Conservation (phyloP, 1,140 invertebrate species). For the Leptoteleia sp. region DNA sequence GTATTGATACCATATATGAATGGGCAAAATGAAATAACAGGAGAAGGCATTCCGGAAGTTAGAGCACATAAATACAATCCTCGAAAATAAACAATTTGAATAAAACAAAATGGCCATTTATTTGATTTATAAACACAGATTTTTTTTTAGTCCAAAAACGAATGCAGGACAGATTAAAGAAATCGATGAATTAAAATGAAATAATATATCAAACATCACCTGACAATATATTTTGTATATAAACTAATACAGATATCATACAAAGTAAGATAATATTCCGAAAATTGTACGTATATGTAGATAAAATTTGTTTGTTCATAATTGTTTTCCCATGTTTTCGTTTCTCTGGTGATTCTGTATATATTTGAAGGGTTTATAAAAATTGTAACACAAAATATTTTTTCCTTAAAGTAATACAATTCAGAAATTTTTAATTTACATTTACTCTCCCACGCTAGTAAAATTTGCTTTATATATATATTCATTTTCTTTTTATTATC, state of each 20-base stretch:
- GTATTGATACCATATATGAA: conserved; percentile 82
- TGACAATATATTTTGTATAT: conserved; percentile 80
- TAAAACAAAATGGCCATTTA: conserved; percentile 31
- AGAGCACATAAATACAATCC: conserved; percentile 70
- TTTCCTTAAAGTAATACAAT: conserved; percentile 79
- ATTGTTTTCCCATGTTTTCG: conserved; percentile 47
- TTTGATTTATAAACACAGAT: conserved; percentile 34
- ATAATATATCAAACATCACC: conserved; percentile 78
- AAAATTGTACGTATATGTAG: conserved; percentile 78
- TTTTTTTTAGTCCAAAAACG: conserved; percentile 23
- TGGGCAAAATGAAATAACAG: conserved; percentile 78
- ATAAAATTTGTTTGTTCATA: conserved; percentile 69
- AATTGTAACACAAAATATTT: conserved; percentile 81
- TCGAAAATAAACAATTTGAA: conserved; percentile 52
- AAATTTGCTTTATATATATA: conserved; percentile 71
- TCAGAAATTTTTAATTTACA: conserved; percentile 79
- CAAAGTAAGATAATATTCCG: conserved; percentile 78
- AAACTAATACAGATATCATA: conserved; percentile 81
- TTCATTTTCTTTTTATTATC: conserved; percentile 61
- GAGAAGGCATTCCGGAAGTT: conserved; percentile 64
- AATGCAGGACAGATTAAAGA: conserved; percentile 38
- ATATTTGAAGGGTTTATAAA: conserved; percentile 80
- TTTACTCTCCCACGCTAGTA: conserved; percentile 71
- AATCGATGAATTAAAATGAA: conserved; percentile 62
- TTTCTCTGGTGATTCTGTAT: conserved; percentile 75